Base-by-base conservation (phyloP, 2,888 invertebrate genomes). In the Leistus spinibarbis region DNA sequence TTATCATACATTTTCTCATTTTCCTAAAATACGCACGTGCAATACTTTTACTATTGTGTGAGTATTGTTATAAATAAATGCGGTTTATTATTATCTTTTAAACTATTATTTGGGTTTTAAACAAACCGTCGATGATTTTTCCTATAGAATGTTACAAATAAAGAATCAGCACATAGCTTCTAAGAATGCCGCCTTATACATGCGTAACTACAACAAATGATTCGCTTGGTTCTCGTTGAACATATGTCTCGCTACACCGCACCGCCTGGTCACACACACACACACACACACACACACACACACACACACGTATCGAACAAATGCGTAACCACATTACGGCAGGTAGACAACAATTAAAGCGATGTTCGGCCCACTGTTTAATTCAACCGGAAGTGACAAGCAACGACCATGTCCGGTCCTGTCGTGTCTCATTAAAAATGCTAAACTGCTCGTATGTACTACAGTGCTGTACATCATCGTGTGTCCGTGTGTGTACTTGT, bases 361-460 rank as follows among this genome's bases (percentile, higher is more conserved):
- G 22, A 60, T 60, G 60, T 60, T 22, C 20, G 60, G 20, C 20
- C 22, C 22, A 23, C 23, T 27, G 20, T 23, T 64, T 22, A 64
- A 23, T 20, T 64, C 17, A 64, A 17, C 64, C 66, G 24, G 64
- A 60, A 60, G 60, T 64, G 64, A 20, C 64, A 23, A 17, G 54
- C 57, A 68, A 68, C 56, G 20, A 56, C 20, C 68, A 22, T 68
- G 68, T 68, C 68, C 68, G 68, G 56, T 68, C 23, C 40, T 40
- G 40, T 40, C 40, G 40, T 40, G 68, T 68, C 68, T 68, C 68
- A 68, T 68, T 68, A 68, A 17, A 20, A 56, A 68, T 68, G 68
- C 68, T 68, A 68, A 68, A 68, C 64, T 64, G 64, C 24, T 17
- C 40, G 40, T 40, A n/a, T n/a, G n/a, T n/a, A n/a, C n/a, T n/a